Base-by-base conservation (phyloP, 2,113 vertebrate genomes). In the Oryzias celebensis region DNA sequence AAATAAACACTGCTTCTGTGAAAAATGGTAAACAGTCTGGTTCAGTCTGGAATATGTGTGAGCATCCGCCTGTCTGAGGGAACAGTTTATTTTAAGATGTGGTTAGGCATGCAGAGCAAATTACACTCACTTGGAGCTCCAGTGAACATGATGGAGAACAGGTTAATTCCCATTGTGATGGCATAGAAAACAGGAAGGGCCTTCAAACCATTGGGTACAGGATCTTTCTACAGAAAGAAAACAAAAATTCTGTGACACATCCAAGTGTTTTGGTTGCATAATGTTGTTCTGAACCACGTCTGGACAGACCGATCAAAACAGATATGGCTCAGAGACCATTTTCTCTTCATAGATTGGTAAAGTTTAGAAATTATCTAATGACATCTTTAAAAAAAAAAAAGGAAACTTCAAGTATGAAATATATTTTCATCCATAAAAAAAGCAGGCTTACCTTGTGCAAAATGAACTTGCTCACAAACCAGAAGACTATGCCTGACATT, bases 131-230 rank as follows among this genome's bases (percentile, higher is more conserved):
- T 78, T 4, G 95, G 94, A 0, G 94, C 94, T 15, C 97, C 96
- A 14, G 92, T 94, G 68, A 89, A 98, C 94, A 95, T 93, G 89
- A 98, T 97, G 81, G 96, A 98, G 85, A 99, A 98, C 65, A 98
- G 84, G 85, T 99, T 99, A 86, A 98, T 93, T 23, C 94, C 95
- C 89, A 99, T 87, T 0, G 96, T 98, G 13, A 94, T 88, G 31
- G 94, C 97, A 7, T 98, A 99, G 89, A 99, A 99, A 65, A 98
- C 16, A 0, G 97, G 97, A 81, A 99, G 59, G 45, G 96, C 97
- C 80, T 88, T 94, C 78, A 99, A 76, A 43, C 97, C 97, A 1
- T 96, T 98, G 58, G 97, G 96, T 69, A 98, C 94, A 0, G 97
- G 96, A 84, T 98, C 94, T 22, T 88, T 91, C 97, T 98, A 75